phyloP scores from a whole-genome alignment of 2,888 invertebrate species.

The Salticus scenicus region DNA sequence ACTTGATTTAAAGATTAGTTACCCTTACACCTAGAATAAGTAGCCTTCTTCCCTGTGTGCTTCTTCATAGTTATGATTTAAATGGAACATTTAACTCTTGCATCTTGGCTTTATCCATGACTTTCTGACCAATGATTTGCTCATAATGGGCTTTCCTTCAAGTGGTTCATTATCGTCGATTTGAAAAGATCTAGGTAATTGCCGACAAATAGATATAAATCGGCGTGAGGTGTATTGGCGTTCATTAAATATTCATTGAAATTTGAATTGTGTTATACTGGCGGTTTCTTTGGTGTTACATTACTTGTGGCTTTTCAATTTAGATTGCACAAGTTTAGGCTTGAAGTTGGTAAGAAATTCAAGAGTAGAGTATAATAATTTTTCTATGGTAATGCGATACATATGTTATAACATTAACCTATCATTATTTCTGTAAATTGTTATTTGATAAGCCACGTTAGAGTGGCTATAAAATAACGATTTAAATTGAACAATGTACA shows the following conservation, averaged over 20 bases:
- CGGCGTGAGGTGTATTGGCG: neutral
- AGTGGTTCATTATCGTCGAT: neutral
- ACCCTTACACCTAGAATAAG: neutral
- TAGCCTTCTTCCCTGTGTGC: neutral
- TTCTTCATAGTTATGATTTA: slow-evolving; percentile 48
- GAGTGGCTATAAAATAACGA: neutral
- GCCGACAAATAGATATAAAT: slow-evolving; percentile 47
- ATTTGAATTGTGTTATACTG: neutral
- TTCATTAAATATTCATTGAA: slow-evolving; percentile 26
- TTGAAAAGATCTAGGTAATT: slow-evolving; percentile 17
- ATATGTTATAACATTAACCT: neutral
- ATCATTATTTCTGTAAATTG: neutral
- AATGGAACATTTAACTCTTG: slow-evolving; percentile 35
- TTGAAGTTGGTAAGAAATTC: neutral
- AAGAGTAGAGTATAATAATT: neutral
- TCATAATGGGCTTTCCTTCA: slow-evolving; percentile 26
- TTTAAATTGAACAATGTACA: neutral
- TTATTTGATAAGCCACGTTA: neutral
- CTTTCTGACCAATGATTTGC: slow-evolving; percentile 18
- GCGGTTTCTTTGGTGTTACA: slow-evolving; percentile 20
- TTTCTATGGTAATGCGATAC: neutral
- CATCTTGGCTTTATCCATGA: slow-evolving; percentile 25
- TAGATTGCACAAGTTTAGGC: neutral
- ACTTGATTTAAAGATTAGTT: slow-evolving; percentile 32
- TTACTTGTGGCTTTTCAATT: neutral